These are phyloP conservation scores for Empidonax traillii DNA, from an alignment of 2,113 vertebrate species.

Conservation along the genomic window DNA sequence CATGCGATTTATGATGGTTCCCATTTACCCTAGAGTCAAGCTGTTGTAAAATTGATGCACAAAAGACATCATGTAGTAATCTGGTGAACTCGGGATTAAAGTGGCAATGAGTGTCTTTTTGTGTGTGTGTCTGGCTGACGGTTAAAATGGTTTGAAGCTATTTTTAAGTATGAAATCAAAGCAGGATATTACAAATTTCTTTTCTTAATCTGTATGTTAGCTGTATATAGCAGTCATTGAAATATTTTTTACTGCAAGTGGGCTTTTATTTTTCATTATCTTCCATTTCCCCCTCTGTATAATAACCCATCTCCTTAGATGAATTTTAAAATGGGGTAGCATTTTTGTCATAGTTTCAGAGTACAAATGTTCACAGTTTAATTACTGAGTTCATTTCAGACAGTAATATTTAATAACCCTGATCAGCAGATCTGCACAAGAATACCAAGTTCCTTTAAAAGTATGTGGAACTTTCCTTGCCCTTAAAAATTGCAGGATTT, in stretches of 20 bases:
- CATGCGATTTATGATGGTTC: conserved; percentile 75
- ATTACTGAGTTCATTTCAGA: conserved; percentile 47
- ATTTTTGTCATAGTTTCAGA: conserved; percentile 33
- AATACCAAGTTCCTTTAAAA: conserved; percentile 44
- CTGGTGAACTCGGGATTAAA: conserved; percentile 64
- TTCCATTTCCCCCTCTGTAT: not conserved
- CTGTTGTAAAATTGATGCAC: conserved; percentile 78
- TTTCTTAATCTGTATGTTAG: conserved; percentile 10
- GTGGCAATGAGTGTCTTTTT: conserved; percentile 59
- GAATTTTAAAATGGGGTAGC: conserved; percentile 11
- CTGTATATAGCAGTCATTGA: not conserved
- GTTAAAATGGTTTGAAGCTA: conserved; percentile 53
- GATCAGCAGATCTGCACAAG: conserved; percentile 21
- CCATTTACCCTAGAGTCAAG: conserved; percentile 77
- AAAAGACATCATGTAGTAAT: conserved; percentile 76
- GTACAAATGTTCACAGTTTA: conserved; percentile 8
- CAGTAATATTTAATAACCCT: conserved; percentile 48
- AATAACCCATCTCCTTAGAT: not conserved
- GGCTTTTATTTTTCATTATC: not conserved
- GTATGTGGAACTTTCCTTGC: conserved; percentile 38
- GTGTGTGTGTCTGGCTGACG: not conserved
- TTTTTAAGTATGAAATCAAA: conserved; percentile 55
- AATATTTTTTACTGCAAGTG: not conserved
- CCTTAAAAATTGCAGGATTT: conserved; percentile 33
- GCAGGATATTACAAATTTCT: conserved; percentile 38